Conservation (phyloP, 2,797 vertebrate species). For the Oophaga sylvatica region DNA sequence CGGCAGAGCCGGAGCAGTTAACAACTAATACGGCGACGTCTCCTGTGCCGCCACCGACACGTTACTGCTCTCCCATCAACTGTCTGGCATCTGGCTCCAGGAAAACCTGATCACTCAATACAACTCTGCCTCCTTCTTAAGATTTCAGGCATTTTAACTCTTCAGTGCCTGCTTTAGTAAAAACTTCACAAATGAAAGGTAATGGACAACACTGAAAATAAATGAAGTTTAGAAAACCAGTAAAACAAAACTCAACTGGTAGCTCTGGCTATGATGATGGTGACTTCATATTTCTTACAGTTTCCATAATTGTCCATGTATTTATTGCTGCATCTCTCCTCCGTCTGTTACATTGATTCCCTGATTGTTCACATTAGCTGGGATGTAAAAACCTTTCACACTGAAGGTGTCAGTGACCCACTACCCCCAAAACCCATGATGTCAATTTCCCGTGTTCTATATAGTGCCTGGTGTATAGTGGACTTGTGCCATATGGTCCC, state of each 20-base stretch:
- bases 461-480: too few species aligned
- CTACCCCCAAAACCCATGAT: too few species aligned
- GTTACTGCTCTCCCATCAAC: constrained; percentile 18
- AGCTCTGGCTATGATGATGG: too few species aligned
- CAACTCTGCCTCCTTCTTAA: not conserved
- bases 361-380: too few species aligned
- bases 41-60: constrained; percentile 4
- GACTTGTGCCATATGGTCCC: too few species aligned
- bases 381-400: too few species aligned
- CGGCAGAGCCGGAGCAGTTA: constrained; percentile 1
- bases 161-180: not conserved
- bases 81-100: constrained; percentile 36
- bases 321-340: too few species aligned
- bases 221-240: not conserved
- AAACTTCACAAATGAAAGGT: not conserved
- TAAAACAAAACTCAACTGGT: not conserved
- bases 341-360: too few species aligned
- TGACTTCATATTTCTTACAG: too few species aligned
- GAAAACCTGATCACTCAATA: constrained; percentile 21
- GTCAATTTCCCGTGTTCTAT: too few species aligned
- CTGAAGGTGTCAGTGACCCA: too few species aligned
- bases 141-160: not conserved
- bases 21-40: not conserved
- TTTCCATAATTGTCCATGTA: too few species aligned
- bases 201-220: not conserved